These are phyloP conservation scores for Crocodylus rhombifer DNA, from an alignment of 2,797 vertebrate genomes.

Conservation along the genomic window DNA sequence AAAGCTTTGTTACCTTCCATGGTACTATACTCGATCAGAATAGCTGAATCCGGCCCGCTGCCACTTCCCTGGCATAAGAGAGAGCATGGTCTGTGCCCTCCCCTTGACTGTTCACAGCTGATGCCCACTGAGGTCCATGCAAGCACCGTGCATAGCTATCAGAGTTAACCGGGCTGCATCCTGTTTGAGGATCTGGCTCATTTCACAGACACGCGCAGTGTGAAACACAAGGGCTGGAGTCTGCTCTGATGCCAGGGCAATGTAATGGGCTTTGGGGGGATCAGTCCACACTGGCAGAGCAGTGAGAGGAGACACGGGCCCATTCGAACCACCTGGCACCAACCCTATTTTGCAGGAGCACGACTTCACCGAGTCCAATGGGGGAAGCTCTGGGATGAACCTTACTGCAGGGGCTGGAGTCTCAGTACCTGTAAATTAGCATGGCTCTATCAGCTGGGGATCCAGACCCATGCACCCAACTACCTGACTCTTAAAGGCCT, in stretches of 20 bases:
- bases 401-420: neutral
- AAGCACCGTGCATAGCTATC: neutral
- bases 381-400: neutral
- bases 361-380: neutral
- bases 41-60: too few species aligned
- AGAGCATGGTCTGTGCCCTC: fast-evolving
- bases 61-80: too few species aligned
- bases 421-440: neutral
- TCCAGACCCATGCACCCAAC: neutral
- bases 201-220: neutral
- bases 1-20: too few species aligned
- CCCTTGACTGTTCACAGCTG: fast-evolving
- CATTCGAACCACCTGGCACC: neutral
- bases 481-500: neutral
- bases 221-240: neutral
- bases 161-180: neutral
- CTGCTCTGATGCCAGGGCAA: neutral
- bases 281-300: neutral
- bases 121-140: neutral
- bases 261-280: neutral
- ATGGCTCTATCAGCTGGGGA: neutral
- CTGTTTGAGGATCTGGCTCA: neutral
- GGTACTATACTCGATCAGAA: too few species aligned
- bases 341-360: neutral
- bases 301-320: neutral